These are phyloP conservation scores for Cheiracanthium punctorium DNA, from an alignment of 2,888 invertebrate genomes.

Conservation along the genomic window DNA sequence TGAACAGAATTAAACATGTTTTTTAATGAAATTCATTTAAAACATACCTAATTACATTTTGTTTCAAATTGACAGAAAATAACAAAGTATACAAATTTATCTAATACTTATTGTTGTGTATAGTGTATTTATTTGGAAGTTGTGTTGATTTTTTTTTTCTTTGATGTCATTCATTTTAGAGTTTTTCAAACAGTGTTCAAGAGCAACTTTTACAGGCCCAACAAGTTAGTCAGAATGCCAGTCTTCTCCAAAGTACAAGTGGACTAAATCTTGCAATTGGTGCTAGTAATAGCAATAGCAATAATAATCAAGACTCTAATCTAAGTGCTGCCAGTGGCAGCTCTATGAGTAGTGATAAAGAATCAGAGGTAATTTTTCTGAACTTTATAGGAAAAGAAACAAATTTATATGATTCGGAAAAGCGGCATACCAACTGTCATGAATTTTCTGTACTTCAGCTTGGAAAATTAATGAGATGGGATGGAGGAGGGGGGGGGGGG, in stretches of 20 bases:
- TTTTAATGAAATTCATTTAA: no score
- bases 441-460: no score
- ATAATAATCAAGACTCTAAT: conserved; percentile 96
- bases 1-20: no score
- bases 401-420: no score
- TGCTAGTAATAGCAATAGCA: conserved; percentile 66
- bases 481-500: no score
- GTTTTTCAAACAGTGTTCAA: conserved; percentile 61
- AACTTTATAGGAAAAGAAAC: no score
- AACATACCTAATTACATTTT: no score
- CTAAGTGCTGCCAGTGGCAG: conserved; percentile 94
- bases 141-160: neutral
- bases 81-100: no score
- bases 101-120: no score
- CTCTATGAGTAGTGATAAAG: conserved; percentile 97
- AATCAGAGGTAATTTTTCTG: conserved; percentile 78
- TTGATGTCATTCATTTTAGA: conserved; percentile 24
- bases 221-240: conserved; percentile 61
- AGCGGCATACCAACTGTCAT: no score
- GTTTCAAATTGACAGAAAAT: no score
- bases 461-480: no score
- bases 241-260: conserved; percentile 58
- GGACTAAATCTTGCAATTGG: conserved; percentile 60
- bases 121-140: neutral
- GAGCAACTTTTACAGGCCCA: conserved; percentile 60